Conservation (phyloP, 2,113 vertebrate species). For the Tapirus terrestris region DNA sequence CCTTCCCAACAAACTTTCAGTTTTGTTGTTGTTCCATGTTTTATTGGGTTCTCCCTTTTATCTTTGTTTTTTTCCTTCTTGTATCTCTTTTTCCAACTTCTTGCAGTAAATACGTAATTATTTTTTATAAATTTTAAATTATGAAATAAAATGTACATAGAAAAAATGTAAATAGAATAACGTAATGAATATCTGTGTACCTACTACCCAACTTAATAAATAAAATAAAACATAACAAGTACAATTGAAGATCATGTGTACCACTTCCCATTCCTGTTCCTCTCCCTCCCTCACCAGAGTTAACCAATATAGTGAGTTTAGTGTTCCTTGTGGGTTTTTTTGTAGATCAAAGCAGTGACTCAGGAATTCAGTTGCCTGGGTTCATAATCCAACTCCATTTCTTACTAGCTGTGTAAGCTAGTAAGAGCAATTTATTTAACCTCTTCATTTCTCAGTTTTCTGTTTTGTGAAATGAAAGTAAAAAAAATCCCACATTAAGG, state of each 20-base stretch:
- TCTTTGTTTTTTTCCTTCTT: not conserved
- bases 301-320: too few relatives aligned
- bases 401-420: not conserved
- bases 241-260: not conserved
- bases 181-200: not conserved
- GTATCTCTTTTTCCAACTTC: not conserved
- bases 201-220: not conserved
- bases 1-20: not conserved
- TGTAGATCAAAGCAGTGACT: not conserved
- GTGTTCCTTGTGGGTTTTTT: too few relatives aligned
- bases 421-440: too few relatives aligned
- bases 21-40: not conserved
- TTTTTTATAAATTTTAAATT: not conserved
- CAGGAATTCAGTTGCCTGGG: not conserved
- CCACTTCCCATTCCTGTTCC: not conserved
- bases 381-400: not conserved
- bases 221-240: not conserved
- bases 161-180: not conserved
- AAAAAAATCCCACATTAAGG: too few relatives aligned
- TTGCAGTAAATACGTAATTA: not conserved
- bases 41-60: not conserved
- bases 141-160: not conserved
- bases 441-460: too few relatives aligned
- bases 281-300: too few relatives aligned
- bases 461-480: not conserved